Conservation (phyloP, 64 coral and sea anemone genomes). For the Pachyseris speciosa region DNA sequence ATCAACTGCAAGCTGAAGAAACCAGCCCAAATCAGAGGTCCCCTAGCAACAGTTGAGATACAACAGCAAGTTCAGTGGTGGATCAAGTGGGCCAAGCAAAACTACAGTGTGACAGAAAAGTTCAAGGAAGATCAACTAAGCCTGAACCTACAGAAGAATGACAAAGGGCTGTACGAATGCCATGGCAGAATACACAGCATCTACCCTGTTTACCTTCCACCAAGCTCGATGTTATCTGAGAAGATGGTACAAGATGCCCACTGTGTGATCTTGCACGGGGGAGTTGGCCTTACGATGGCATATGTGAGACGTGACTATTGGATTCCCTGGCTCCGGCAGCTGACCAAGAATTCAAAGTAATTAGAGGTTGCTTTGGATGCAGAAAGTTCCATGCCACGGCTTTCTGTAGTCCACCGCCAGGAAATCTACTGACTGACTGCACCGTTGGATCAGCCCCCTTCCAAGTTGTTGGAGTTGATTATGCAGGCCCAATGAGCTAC, state of each 20-base stretch:
- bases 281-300: conserved; percentile 73
- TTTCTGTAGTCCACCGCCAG: conserved; percentile 31
- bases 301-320: conserved; percentile 48
- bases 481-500: conserved; percentile 40
- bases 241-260: conserved; percentile 62
- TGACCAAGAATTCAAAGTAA: conserved; percentile 44
- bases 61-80: too few species aligned
- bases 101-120: too few species aligned
- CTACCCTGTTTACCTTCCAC: conserved; percentile 40
- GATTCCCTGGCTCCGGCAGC: conserved; percentile 50
- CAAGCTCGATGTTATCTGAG: background rate
- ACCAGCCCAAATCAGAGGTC: too few species aligned
- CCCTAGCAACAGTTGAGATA: too few species aligned
- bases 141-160: conserved; percentile 52
- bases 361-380: conserved; percentile 36
- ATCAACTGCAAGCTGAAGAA: too few species aligned
- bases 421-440: conserved; percentile 5
- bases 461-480: conserved; percentile 55
- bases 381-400: conserved; percentile 35
- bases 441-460: conserved; percentile 22
- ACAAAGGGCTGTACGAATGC: conserved; percentile 38
- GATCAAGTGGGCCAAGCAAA: too few species aligned
- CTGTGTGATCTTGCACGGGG: conserved; percentile 34
- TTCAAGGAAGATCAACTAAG: conserved; percentile 16
- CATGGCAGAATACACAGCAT: conserved; percentile 22